Evolutionary conservation across 2,888 invertebrate species (phyloP).

Genomic region (Platycheirus albimanus): DNA sequence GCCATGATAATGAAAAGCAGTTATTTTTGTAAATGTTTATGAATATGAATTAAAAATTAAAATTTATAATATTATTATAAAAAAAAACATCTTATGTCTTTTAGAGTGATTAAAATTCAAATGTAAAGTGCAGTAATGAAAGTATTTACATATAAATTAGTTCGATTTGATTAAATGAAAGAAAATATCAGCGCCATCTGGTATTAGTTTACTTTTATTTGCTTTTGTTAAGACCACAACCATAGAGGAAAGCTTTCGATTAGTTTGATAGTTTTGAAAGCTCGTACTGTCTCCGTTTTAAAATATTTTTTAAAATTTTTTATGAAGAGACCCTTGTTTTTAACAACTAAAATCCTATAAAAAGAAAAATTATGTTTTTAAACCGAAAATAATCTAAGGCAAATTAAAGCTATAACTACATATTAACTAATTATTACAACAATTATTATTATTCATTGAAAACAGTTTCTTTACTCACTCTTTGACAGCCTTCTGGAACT

Average conservation of each 20-base stretch:
- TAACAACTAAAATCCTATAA: slow-evolving; percentile 83
- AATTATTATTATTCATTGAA: too few species aligned
- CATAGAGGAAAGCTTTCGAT: slow-evolving; percentile 55
- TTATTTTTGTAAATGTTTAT: slow-evolving; percentile 33
- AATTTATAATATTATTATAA: slow-evolving; percentile 23
- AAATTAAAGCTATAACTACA: too few species aligned
- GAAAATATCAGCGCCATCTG: slow-evolving; percentile 59
- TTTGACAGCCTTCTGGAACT: slow-evolving; percentile 85
- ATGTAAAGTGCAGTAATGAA: slow-evolving; percentile 43
- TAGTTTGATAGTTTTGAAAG: slow-evolving; percentile 49
- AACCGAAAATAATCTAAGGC: slow-evolving; percentile 56
- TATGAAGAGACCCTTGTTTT: slow-evolving; percentile 75
- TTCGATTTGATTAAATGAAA: too few species aligned
- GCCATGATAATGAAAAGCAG: slow-evolving; percentile 76
- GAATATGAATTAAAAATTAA: slow-evolving; percentile 39
- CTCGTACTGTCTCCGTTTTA: slow-evolving; percentile 51
- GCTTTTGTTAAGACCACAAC: slow-evolving; percentile 72
- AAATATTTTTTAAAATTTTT: slow-evolving; percentile 63
- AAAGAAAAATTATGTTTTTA: slow-evolving; percentile 70
- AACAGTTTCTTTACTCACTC: slow-evolving; percentile 81
- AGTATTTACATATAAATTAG: too few species aligned
- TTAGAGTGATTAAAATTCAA: slow-evolving; percentile 32
- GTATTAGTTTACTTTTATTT: slow-evolving; percentile 58
- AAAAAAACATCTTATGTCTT: slow-evolving; percentile 59
- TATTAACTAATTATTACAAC: too few species aligned